Evolutionary conservation across 2,113 vertebrate genomes (phyloP).

Genomic region (Melanostigma gelatinosum): DNA sequence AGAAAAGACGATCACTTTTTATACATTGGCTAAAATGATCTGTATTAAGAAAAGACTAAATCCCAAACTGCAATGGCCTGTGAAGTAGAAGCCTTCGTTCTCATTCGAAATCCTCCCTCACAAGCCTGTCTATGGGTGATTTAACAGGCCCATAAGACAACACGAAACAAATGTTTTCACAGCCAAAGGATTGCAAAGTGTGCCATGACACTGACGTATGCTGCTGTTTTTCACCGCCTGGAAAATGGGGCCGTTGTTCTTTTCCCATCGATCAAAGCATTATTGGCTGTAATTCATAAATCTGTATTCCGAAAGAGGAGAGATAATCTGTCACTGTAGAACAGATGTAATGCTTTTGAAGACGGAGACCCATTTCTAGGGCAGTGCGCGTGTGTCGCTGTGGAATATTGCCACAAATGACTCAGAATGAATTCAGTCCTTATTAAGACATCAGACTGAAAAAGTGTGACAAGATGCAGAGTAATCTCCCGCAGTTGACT

Average conservation of each 20-base stretch:
- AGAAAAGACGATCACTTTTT: neutral
- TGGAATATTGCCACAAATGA: slow-evolving; percentile 65
- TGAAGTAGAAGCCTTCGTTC: neutral
- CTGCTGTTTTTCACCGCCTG: slow-evolving; percentile 46
- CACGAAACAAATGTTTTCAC: slow-evolving; percentile 48
- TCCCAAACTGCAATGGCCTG: neutral
- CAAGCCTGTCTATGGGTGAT: slow-evolving; percentile 17
- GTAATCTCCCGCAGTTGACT: slow-evolving; percentile 50
- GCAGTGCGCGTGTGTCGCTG: neutral
- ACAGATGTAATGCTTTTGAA: slow-evolving; percentile 58
- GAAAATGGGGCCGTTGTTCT: slow-evolving; percentile 40
- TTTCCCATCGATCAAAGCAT: slow-evolving; percentile 47
- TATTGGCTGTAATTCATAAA: slow-evolving; percentile 65
- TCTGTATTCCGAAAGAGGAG: slow-evolving; percentile 36
- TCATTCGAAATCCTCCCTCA: slow-evolving; percentile 22
- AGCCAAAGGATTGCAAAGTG: slow-evolving; percentile 42
- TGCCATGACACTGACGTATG: slow-evolving; percentile 56
- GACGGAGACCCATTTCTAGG: slow-evolving; percentile 51
- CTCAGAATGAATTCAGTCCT: slow-evolving; percentile 58
- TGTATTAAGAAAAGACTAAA: neutral
- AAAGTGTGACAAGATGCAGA: slow-evolving; percentile 52
- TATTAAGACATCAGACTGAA: slow-evolving; percentile 58
- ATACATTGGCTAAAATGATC: neutral
- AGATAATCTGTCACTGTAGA: slow-evolving; percentile 60
- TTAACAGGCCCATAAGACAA: slow-evolving; percentile 31